Evolutionary conservation across 2,797 vertebrate species (phyloP).

Genomic region (Kryptopterus vitreolus): DNA sequence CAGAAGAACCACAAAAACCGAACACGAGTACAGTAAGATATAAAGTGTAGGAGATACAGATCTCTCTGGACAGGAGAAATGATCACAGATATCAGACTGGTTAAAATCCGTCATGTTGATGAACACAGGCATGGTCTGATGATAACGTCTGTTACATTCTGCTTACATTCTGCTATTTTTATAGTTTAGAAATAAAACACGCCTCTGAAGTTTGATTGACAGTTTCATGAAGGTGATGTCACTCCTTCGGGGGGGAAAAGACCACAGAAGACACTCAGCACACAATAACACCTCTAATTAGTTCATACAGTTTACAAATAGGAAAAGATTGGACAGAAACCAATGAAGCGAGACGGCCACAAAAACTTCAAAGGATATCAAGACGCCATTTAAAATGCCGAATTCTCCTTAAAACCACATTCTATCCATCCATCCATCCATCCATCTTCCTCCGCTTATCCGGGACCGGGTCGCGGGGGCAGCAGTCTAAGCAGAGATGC

Average conservation of each 20-base stretch:
- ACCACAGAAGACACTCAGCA: not conserved
- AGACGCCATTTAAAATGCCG: too few relatives aligned
- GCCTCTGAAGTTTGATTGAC: not conserved
- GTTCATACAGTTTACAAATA: not conserved
- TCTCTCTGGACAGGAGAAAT: constrained; percentile 45
- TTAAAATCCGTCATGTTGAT: constrained; percentile 29
- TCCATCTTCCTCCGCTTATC: too few relatives aligned
- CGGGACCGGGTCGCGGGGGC: too few relatives aligned
- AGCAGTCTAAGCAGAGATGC: too few relatives aligned
- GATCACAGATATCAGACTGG: constrained; percentile 8
- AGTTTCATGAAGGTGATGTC: not conserved
- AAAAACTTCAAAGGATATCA: too few relatives aligned
- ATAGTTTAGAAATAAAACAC: not conserved
- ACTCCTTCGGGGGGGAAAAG: not conserved
- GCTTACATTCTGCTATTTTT: not conserved
- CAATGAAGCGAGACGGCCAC: not conserved
- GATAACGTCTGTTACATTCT: not conserved
- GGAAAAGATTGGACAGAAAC: not conserved
- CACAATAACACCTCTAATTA: not conserved
- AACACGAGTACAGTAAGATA: constrained; percentile 39
- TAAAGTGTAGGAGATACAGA: constrained; percentile 32
- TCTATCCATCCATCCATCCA: too few relatives aligned
- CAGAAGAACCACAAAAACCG: constrained; percentile 44
- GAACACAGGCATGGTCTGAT: not conserved
- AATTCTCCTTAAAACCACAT: too few relatives aligned